These are phyloP conservation scores for Atta cephalotes DNA, from an alignment of 1,140 invertebrate genomes.

Conservation along the genomic window DNA sequence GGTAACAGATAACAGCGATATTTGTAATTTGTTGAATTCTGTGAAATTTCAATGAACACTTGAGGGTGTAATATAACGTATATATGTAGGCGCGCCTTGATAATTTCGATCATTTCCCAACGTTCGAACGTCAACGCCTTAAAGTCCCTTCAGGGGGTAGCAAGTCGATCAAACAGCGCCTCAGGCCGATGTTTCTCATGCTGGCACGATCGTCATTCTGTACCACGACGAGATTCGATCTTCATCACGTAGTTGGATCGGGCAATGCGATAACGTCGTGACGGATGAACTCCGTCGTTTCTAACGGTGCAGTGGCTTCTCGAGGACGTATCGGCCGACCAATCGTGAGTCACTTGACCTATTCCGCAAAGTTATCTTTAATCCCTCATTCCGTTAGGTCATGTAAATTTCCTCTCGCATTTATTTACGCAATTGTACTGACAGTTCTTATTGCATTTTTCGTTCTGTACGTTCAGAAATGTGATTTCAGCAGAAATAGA, in stretches of 20 bases:
- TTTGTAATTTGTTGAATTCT: not conserved
- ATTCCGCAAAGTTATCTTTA: constrained; percentile 39
- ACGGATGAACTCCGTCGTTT: constrained; percentile 54
- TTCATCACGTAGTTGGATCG: constrained; percentile 59
- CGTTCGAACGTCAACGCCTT: constrained; percentile 37
- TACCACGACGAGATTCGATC: constrained; percentile 63
- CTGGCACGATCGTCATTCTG: constrained; percentile 32
- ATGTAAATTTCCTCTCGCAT: constrained; percentile 35
- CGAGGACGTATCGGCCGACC: constrained; percentile 29
- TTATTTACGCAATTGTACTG: constrained; percentile 15
- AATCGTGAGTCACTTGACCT: constrained; percentile 46
- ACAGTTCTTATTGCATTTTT: constrained; percentile 21
- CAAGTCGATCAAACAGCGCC: constrained; percentile 64
- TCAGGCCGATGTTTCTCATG: constrained; percentile 59
- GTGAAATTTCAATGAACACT: not conserved
- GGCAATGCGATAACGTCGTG: constrained; percentile 65
- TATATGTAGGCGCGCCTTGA: constrained; percentile 16
- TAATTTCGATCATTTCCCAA: constrained; percentile 48
- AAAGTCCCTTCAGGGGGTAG: constrained; percentile 12
- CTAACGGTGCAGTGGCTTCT: constrained; percentile 44
- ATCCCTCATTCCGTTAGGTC: constrained; percentile 24
- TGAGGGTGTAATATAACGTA: not conserved
- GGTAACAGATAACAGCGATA: not conserved
- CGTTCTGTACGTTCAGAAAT: not conserved
- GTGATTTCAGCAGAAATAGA: not conserved